Base-by-base conservation (phyloP, 1,140 invertebrate genomes). In the Drosophila punjabiensis region DNA sequence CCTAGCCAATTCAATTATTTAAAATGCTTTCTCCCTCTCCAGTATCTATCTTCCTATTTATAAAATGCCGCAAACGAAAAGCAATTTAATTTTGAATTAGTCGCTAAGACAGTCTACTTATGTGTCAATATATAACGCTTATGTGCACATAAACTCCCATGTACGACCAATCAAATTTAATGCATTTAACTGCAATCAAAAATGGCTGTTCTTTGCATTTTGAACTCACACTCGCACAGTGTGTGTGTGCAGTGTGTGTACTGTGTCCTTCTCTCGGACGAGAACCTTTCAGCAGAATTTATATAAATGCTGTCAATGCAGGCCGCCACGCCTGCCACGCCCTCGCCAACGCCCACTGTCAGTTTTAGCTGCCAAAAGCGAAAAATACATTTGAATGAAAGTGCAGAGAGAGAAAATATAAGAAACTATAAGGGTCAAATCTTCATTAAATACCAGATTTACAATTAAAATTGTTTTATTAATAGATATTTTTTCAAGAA, bases 161-260 rank as follows among this genome's bases (percentile, higher is more conserved):
- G 58, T 64, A 60, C 70, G 64, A 52, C 53, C 86, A 89, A 88
- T 88, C 66, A 90, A 79, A 62, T 82, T 82, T 90, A 89, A 89
- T 89, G 86, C 76, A 86, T 89, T 90, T 64, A 70, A 82, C 85
- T 89, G 85, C 85, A 90, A 79, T 85, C 79, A 80, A 76, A 82
- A 81, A 74, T 82, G 63, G 68, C 68, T 76, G 70, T 79, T 78
- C 65, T 70, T 63, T 43, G 66, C 71, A 82, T 66, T 77, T 67
- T 69, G 58, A 79, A 62, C 52, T 50, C n/a, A 28, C 32, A 61
- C 28, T 48, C 56, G 28, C 62, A 79, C 18, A 52, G 1, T 5
- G 18, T 13, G 37, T 18, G 16, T n/a, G 39, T n/a, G 24, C 5
- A 39, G 45, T 47, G 43, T 45, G 20, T 28, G 24, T 28, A 50